Evolutionary conservation across 2,888 invertebrate species (phyloP), one percentile per base, ranked within the genome.

Genomic region (Alloplasta piceator): DNA sequence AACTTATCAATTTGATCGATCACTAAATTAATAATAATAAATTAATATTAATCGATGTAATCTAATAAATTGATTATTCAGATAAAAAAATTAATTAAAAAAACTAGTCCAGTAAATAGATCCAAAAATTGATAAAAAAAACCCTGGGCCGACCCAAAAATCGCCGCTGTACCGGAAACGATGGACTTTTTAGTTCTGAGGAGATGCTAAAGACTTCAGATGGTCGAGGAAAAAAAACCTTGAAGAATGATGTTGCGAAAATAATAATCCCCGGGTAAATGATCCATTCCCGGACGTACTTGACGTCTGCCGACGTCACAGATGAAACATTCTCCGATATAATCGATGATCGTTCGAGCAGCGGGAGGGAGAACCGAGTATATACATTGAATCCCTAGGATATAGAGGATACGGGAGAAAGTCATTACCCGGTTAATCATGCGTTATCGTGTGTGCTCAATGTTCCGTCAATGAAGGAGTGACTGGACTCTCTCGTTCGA

Each of bases 401-500:
- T 26, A 38, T 58, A 38, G 52, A 55, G 77, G 56, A 79, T 73
- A 74, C 78, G 84, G 85, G 84, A 83, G 82, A 87, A 88, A 90
- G 90, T 92, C 91, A 92, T 92, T 92, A 92, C 90, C 87, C 86
- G 86, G 89, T 91, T 92, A 92, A 92, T 92, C 92, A 91, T 91
- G 91, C 91, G 90, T 90, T 91, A 91, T 91, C 91, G 90, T 90
- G 91, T 89, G 90, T 88, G 91, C 88, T 89, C 90, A 92, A 92
- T 92, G 92, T 92, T 91, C 89, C 92, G 91, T 92, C 91, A 89
- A 91, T 88, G 90, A 89, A 91, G 89, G 90, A 91, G 89, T 87
- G 89, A 91, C 88, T 86, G 84, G 68, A 76, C 66, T 63, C 56
- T 64, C 52, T 36, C 10, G 10, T 55, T 71, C 58, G 58, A 26